Conservation (phyloP, 2,888 invertebrate species). For the Pristionchus mayeri region DNA sequence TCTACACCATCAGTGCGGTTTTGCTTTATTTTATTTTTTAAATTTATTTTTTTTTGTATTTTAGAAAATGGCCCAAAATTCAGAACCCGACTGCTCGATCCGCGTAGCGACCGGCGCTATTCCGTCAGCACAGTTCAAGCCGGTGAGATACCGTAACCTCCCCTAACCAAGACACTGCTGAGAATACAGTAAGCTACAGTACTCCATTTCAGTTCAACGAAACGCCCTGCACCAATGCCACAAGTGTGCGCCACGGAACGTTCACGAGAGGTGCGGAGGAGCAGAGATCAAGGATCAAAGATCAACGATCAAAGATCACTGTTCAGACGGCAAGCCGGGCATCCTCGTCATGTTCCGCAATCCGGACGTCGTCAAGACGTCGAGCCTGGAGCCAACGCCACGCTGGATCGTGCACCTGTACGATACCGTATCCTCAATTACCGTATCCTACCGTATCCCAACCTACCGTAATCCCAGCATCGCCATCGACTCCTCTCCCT, state of each 20-base stretch:
- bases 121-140: constrained; percentile 25
- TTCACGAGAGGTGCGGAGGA: background rate
- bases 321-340: background rate
- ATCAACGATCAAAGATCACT: background rate
- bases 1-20: constrained; percentile 22
- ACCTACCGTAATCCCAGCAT: background rate
- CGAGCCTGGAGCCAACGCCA: background rate
- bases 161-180: background rate
- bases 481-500: background rate
- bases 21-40: background rate
- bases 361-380: background rate
- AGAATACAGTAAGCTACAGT: background rate
- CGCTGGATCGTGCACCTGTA: constrained; percentile 36
- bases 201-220: background rate
- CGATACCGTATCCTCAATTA: background rate
- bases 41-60: background rate
- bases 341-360: constrained; percentile 24
- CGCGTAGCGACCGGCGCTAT: constrained; percentile 4
- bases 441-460: background rate
- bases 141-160: background rate
- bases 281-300: background rate
- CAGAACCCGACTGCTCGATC: constrained; percentile 31
- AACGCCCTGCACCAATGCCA: background rate
- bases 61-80: background rate
- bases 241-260: background rate